These are phyloP conservation scores for Glyphotaelius pellucidus DNA, from an alignment of 2,888 invertebrate genomes.

Conservation along the genomic window DNA sequence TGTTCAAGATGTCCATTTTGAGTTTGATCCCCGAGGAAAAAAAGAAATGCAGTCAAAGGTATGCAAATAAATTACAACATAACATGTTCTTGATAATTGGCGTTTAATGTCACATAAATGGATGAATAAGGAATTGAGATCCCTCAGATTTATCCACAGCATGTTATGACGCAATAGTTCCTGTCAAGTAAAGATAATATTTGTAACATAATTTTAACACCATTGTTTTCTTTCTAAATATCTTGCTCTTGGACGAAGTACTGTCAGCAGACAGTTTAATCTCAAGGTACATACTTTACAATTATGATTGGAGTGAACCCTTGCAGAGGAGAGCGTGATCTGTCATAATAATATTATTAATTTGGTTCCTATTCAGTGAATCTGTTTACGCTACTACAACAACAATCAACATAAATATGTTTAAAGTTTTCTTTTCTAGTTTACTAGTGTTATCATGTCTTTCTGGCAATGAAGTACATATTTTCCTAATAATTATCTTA, in stretches of 20 bases:
- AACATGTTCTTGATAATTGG: not conserved
- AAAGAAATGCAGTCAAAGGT: conserved; percentile 70
- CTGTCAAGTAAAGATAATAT: conserved; percentile 47
- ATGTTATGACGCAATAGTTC: not conserved
- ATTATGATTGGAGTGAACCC: conserved; percentile 8
- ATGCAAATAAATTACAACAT: conserved; percentile 46
- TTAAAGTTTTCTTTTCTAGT: not conserved
- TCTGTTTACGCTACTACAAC: not conserved
- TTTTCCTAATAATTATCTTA: not conserved
- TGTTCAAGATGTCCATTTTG: conserved; percentile 73
- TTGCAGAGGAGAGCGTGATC: not conserved
- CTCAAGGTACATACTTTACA: not conserved
- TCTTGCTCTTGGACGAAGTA: conserved; percentile 23
- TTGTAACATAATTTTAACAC: not conserved
- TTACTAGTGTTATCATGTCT: not conserved
- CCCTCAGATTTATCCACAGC: not conserved
- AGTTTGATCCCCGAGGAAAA: conserved; percentile 77
- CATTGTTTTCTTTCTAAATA: conserved; percentile 33
- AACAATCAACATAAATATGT: not conserved
- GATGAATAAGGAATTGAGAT: not conserved
- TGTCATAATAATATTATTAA: not conserved
- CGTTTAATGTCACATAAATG: not conserved
- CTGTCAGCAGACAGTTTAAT: not conserved
- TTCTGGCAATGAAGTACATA: not conserved
- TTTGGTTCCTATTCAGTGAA: not conserved